Evolutionary conservation across 1,140 invertebrate genomes (phyloP).

Genomic region (Aphelenchoides avenae): DNA sequence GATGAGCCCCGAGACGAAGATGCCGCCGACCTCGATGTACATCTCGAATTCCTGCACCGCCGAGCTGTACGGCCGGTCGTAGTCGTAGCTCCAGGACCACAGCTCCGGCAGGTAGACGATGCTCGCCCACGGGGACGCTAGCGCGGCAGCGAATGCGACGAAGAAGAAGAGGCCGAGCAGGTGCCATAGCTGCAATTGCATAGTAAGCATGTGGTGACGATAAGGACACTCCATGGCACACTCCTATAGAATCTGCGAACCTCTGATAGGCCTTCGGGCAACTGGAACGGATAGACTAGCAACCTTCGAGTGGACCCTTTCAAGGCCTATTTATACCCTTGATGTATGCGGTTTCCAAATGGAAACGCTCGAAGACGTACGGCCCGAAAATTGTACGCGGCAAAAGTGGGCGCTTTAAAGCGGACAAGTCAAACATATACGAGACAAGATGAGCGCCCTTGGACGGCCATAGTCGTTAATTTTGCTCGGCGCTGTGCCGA

Average conservation of each 20-base stretch:
- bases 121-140: slow-evolving; percentile 41
- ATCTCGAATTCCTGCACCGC: slow-evolving; percentile 40
- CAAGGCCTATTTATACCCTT: not conserved
- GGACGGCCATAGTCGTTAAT: too few relatives aligned
- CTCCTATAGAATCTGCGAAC: too few relatives aligned
- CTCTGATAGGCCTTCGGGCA: not conserved
- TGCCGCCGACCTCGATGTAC: slow-evolving; percentile 45
- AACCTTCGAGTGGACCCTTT: slow-evolving; percentile 6
- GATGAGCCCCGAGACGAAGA: slow-evolving; percentile 34
- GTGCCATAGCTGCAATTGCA: slow-evolving; percentile 39
- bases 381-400: too few relatives aligned
- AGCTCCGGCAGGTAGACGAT: slow-evolving; percentile 35
- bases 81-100: slow-evolving; percentile 47
- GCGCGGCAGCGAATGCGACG: slow-evolving; percentile 19
- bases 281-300: not conserved
- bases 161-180: slow-evolving; percentile 14
- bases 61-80: slow-evolving; percentile 11
- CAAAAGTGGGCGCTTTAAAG: too few relatives aligned
- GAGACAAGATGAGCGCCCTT: too few relatives aligned
- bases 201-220: too few relatives aligned
- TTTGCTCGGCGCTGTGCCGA: too few relatives aligned
- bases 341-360: too few relatives aligned
- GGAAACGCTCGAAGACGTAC: too few relatives aligned
- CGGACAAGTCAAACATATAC: too few relatives aligned
- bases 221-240: too few relatives aligned